Base-by-base conservation (phyloP, 2,113 vertebrate genomes). In the Pedionomus torquatus region DNA sequence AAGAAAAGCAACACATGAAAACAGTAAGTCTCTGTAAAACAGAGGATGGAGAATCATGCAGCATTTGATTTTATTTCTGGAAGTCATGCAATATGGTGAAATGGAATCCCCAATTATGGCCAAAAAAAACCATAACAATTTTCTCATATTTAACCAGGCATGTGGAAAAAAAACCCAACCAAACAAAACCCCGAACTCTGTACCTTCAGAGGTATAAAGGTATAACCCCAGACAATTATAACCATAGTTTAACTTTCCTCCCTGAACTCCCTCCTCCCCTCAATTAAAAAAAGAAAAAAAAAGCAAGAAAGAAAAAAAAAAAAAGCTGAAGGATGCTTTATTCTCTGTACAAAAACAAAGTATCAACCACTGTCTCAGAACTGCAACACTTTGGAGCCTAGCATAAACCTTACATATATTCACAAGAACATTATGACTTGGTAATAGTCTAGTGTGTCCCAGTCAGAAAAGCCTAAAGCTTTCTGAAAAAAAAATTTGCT, bases 241-340 rank as follows among this genome's bases (percentile, higher is more conserved):
- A 31, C 3, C 18, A 57, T 9, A 48, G 19, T 19, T 94, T 35
- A 55, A 55, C 18, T 55, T 61, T 69, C 13, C 9, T 17, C 17
- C 14, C 31, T 23, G 30, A 81, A 46, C 0, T 1, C 2, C 1
- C 25, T 24, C 17, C 10, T 69, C 20, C 5, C 5, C 25, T 70
- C 13, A 37, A 54, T 5, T 46, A 60, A 12, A 23, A 30, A 18
- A 37, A 16, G 69, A 64, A 10, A n/a, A 33, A n/a, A n/a, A 13
- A 9, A 7, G n/a, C n/a, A n/a, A n/a, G n/a, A n/a, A n/a, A n/a
- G n/a, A n/a, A 16, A 72, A 64, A 10, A n/a, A 33, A n/a, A n/a
- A 13, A 9, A 7, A 89, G 15, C 31, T 46, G 48, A 83, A 10
- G 23, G 46, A 44, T 11, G 31, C 43, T 69, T 58, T 18, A 2